Evolutionary conservation across 2,888 invertebrate genomes (phyloP), one percentile per base, ranked within the genome.

Genomic region (Atrina japonica): DNA sequence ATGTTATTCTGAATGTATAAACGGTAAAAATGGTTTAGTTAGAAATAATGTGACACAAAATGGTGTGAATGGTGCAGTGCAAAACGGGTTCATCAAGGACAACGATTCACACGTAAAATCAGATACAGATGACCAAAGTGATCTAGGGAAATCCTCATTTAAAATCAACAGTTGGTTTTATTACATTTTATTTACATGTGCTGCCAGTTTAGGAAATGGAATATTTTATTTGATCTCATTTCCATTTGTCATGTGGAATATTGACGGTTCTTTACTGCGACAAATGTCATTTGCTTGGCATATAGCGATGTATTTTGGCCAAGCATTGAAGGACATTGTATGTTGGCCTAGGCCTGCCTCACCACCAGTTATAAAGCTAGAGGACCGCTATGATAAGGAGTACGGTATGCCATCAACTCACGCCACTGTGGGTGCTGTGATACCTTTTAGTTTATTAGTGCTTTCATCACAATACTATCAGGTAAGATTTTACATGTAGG

Each of bases 341-440:
- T 78, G 82, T 30, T 85, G 87, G 95, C 96, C 96, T 1, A 93
- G 97, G 74, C 97, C 97, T 0, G 93, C 94, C 0, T 93, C 93
- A 67, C 95, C 95, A 61, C 97, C 97, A 0, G 96, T 95, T 0
- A 93, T 95, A 73, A 93, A 95, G 81, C 90, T 97, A 50, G 97
- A 97, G 89, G 93, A 93, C 53, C 96, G 96, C 91, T 97, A 97
- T 95, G 94, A 95, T 1, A 91, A 95, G 81, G 97, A 97, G 88
- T 97, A 96, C 92, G 97, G 97, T 16, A 96, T 97, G 96, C 97
- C 97, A 1, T 97, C 97, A 1, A 97, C 97, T 0, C 97, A 97
- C 91, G 96, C 97, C 7, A 96, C 97, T 95, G 95, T 96, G 45
- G 96, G 95, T 0, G 93, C 96, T 18, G 95, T 95, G 0, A 95